phyloP scores from a whole-genome alignment of 1,140 invertebrate genomes.

The Drosophila rufa region DNA sequence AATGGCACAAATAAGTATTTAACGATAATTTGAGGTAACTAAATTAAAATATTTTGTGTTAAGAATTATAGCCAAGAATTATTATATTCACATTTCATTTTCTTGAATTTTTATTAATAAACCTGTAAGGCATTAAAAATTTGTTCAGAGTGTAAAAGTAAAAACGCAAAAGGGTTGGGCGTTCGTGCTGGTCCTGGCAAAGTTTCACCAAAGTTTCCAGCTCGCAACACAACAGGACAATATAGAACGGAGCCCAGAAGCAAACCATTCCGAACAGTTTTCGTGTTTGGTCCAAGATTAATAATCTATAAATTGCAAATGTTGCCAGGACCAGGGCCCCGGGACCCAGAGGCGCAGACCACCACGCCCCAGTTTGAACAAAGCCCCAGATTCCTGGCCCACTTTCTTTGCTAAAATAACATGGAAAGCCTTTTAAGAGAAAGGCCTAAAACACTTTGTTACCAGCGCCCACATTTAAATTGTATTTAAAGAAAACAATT shows the following conservation, averaged over 20 bases:
- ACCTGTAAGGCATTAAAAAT: neutral
- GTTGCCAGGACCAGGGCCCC: conserved; percentile 25
- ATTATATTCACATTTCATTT: neutral
- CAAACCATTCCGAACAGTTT: conserved; percentile 22
- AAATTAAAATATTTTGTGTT: neutral
- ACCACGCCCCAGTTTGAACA: conserved; percentile 59
- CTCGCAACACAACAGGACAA: conserved; percentile 37
- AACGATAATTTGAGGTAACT: neutral
- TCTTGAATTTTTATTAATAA: neutral
- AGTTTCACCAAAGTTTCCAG: conserved; percentile 40
- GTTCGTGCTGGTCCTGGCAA: conserved; percentile 35
- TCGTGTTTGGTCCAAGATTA: conserved; percentile 52
- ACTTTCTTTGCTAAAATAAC: conserved; percentile 15
- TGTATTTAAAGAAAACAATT: conserved; percentile 4
- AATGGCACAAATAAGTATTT: neutral
- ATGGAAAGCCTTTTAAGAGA: conserved; percentile 35
- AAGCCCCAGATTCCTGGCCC: conserved; percentile 6
- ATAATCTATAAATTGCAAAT: conserved; percentile 70
- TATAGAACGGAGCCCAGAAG: conserved; percentile 9
- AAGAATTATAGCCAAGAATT: neutral
- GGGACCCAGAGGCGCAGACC: conserved; percentile 5
- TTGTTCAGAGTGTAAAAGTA: neutral
- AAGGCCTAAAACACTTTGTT: conserved; percentile 16
- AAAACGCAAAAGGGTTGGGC: conserved; percentile 10
- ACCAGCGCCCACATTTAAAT: conserved; percentile 1